These are phyloP conservation scores for Mesoclemmys tuberculata DNA, from an alignment of 2,113 vertebrate genomes.

Conservation along the genomic window DNA sequence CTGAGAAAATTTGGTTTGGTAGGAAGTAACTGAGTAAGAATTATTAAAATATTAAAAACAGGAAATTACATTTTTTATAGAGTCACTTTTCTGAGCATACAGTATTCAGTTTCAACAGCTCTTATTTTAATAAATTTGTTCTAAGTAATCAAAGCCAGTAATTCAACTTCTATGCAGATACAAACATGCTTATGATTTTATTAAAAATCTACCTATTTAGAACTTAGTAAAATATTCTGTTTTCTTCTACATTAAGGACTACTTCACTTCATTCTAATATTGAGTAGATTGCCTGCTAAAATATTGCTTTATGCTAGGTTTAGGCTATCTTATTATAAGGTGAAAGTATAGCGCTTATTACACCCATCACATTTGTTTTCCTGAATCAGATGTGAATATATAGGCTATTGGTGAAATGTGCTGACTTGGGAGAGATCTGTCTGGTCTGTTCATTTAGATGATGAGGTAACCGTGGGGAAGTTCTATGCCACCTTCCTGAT, in stretches of 20 bases:
- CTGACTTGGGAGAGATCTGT: conserved; percentile 96
- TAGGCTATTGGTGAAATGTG: conserved; percentile 83
- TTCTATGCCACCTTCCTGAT: conserved; percentile 99
- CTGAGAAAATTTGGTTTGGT: neutral
- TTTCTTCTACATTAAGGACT: conserved; percentile 55
- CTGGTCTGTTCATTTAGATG: conserved; percentile 99
- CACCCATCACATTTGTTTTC: conserved; percentile 31
- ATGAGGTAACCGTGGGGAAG: conserved; percentile 99
- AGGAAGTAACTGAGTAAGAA: neutral
- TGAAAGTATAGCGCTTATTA: conserved; percentile 16
- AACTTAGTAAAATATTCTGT: conserved; percentile 12
- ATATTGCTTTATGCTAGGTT: conserved; percentile 73
- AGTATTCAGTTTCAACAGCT: neutral
- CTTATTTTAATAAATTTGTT: neutral
- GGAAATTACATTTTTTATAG: neutral
- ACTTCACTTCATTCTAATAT: conserved; percentile 53
- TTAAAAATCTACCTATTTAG: conserved; percentile 51
- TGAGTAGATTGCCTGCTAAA: conserved; percentile 75
- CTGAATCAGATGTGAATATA: conserved; percentile 66
- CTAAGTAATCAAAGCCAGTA: conserved; percentile 47
- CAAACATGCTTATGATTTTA: neutral
- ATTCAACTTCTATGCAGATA: neutral
- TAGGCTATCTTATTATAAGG: conserved; percentile 21
- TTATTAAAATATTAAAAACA: neutral
- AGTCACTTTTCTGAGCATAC: neutral